Evolutionary conservation across 2,888 invertebrate genomes (phyloP), one percentile per base, ranked within the genome.

Genomic region (Xiphydria camelus): DNA sequence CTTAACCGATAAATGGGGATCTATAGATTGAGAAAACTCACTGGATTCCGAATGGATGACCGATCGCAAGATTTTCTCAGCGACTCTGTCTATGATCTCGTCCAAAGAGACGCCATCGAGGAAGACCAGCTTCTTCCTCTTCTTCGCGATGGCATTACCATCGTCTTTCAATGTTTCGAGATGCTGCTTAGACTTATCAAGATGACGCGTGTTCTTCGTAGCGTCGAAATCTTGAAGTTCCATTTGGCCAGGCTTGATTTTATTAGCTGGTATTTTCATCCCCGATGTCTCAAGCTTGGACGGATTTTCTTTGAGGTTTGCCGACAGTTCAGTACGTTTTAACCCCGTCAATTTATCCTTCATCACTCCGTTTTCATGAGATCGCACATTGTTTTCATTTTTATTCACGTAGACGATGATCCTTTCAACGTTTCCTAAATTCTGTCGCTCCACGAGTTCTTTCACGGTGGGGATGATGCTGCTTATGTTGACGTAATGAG

Each of bases 391-490:
- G 15, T 41, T 36, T 29, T 57, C 45, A 21, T 51, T 51, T 23
- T 56, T 59, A 19, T 60, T 56, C 1, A 57, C 55, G 29, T 60
- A 61, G 25, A 61, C 55, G 31, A 60, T 55, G 22, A 61, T 59
- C 43, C 53, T 60, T 22, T 60, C 57, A 2, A 61, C 44, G 31
- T 46, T 53, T 2, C 56, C 59, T 4, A 60, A 43, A 44, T 61
- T 53, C 29, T 57, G 47, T 17, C 50, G 52, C 31, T 57, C 44
- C 15, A 56, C 47, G 17, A 59, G 29, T 18, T 55, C 36, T 20
- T 49, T 46, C 2, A 60, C 51, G 4, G 41, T 48, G 5, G 57
- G 55, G 39, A 60, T 47, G 21, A 60, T 51, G n/a, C 38, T 49
- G 7, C 46, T 51, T 2, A 53, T 25, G 20, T 58, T 52, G 1